Base-by-base conservation (phyloP, 2,797 vertebrate genomes). In the Natrix natrix region DNA sequence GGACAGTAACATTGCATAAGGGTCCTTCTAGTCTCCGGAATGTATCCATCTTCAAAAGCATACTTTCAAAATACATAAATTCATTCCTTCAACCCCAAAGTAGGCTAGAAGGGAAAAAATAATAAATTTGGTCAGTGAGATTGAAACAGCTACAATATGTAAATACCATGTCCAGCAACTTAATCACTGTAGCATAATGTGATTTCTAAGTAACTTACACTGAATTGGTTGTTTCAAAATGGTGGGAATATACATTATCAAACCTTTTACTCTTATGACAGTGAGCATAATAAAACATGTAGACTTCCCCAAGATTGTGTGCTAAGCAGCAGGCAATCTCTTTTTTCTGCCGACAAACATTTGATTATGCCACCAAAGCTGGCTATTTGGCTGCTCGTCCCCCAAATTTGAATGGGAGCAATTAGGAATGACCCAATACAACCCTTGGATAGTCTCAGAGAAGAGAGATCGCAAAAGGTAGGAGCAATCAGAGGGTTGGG, bases 51-150 rank as follows among this genome's bases (percentile, higher is more conserved):
- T 97, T 97, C 97, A 95, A 93, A 94, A 12, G 94, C 59, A 83
- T 95, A 95, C 86, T 83, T 96, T 95, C 96, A 97, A 48, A 96
- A 96, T 96, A 94, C 95, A 93, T 93, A 92, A 54, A 87, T 60
- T 95, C 96, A 93, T 94, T 97, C 94, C 87, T 97, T 98, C 96
- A 98, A 96, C 98, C 98, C 98, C 98, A 98, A 93, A 98, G 97
- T 28, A 98, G 95, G 97, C 98, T 98, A 96, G 87, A 91, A 96
- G 11, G 43, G 3, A 20, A 54, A 52, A 93, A 90, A 90, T n/a
- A n/a, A 12, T 20, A 90, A 69, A 28, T n/a, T 88, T 57, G 89
- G 89, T 91, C 83, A 93, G 78, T 94, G 3, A 60, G 43, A 48
- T 22, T 86, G 22, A 63, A 86, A 74, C 24, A 90, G 5, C 10